Evolutionary conservation across 2,888 invertebrate species (phyloP).

Genomic region (Strigamia transsilvanica): DNA sequence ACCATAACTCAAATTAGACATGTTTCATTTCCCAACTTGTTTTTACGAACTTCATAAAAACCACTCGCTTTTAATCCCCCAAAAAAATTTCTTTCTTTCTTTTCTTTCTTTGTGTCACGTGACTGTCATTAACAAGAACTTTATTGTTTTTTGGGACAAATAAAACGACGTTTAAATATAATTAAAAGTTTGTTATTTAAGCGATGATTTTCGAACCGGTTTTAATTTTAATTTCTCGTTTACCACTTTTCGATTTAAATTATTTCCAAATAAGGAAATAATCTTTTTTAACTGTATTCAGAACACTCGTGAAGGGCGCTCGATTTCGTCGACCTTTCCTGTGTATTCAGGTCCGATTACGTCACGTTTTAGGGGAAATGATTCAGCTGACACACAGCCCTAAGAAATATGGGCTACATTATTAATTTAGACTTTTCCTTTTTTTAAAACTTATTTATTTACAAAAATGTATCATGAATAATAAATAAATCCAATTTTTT

Average conservation of each 20-base stretch:
- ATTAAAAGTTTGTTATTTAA: too few species aligned
- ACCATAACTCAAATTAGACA: constrained; percentile 23
- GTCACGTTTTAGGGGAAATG: constrained; percentile 34
- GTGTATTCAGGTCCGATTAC: neutral
- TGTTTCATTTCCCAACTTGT: neutral
- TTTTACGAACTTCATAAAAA: neutral
- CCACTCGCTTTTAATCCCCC: neutral
- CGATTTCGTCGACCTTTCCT: constrained; percentile 12
- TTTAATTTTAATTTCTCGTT: neutral
- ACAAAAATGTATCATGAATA: neutral
- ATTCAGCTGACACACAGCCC: constrained; percentile 18
- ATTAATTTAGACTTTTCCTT: neutral
- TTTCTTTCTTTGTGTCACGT: too few species aligned
- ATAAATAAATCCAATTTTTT: neutral
- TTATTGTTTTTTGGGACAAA: too few species aligned
- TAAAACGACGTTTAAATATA: too few species aligned
- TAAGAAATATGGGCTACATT: neutral
- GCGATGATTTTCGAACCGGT: neutral
- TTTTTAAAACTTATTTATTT: neutral
- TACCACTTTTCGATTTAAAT: neutral
- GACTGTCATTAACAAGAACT: too few species aligned
- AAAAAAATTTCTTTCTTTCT: too few species aligned
- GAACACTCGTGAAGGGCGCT: neutral
- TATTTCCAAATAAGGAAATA: constrained; percentile 14
- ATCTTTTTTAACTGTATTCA: neutral